Base-by-base conservation (phyloP, 2,888 invertebrate genomes). In the Campaea margaritaria region DNA sequence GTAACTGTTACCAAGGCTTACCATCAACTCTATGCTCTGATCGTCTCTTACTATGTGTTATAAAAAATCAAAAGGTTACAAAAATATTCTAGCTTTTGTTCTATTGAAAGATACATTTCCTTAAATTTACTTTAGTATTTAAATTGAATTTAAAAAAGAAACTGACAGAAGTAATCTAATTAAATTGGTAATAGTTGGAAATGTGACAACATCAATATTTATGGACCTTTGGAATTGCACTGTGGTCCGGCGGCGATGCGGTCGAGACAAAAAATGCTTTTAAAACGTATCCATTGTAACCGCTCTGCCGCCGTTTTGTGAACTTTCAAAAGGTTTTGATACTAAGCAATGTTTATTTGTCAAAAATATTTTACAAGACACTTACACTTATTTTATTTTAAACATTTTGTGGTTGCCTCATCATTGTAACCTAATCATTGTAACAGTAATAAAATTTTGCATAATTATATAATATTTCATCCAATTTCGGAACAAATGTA, bases 261-360 rank as follows among this genome's bases (percentile, higher is more conserved):
- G 67, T 65, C 53, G 53, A 15, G 68, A 80, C 79, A 82, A 85
- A 84, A 85, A 85, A 79, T 64, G 57, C 57, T 69, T 79, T 81
- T 75, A 79, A 83, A 82, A 78, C 66, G 72, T 67, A 77, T 75
- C 75, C 81, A 82, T 83, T 85, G 83, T 81, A 72, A 73, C 74
- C 47, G 55, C 73, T 74, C 72, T 72, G 75, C 76, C 74, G 78
- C 70, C 65, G 64, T 62, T 62, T 44, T 31, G 5, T 21, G 5
- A 15, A 50, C 16, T 49, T 36, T 31, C 31, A n/a, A 56, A 44
- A 21, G 34, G 44, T 72, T 58, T 76, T 74, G 73, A 69, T 73
- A 70, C 59, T 74, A n/a, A 68, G 45, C 31, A 46, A 0, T 50
- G n/a, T 21, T 21, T 16, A 13, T 14, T 9, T 12, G 14, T 11